Base-by-base conservation (phyloP, 2,888 invertebrate species). In the Ornithoptera priamus region DNA sequence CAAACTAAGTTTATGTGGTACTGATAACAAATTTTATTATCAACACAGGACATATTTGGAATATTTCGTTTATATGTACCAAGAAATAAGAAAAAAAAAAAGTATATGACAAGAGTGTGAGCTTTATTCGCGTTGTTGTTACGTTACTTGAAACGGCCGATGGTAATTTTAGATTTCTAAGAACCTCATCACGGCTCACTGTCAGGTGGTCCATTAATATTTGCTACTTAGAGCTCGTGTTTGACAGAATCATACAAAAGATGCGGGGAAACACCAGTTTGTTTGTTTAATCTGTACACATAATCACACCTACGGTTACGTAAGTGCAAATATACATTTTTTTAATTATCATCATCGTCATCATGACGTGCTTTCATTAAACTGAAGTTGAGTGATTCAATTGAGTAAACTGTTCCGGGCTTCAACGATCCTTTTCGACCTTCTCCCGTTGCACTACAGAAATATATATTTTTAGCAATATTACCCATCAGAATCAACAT, bases 271-370 rank as follows among this genome's bases (percentile, higher is more conserved):
- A 57, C 56, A 67, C 67, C 62, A 61, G 67, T 61, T 65, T 15
- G 67, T 61, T 67, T 67, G 42, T 61, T 67, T 60, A 65, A 64
- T 64, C 46, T 65, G 65, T 65, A 22, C 42, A 46, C 46, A 59
- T n/a, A 53, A 58, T 59, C 59, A 59, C 15, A 65, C 24, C 59
- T 39, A 64, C 56, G 7, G 36, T 46, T 58, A 42, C 24, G 58
- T 36, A 65, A 53, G 53, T n/a, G 53, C n/a, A 39, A 39, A 39
- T 39, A 10, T 39, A 39, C 39, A 39, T 39, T 10, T 39, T 39
- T 39, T 10, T 10, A 39, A 39, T 39, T 39, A 39, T 39, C 39
- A 39, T 39, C 39, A 39, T 39, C 39, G 10, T 39, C 39, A 39
- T 39, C 39, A 8, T 39, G 39, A 39, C 10, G 39, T 39, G 39